Evolutionary conservation across 2,888 invertebrate species (phyloP), one percentile per base, ranked within the genome.

Genomic region (Criorhina ranunculi): DNA sequence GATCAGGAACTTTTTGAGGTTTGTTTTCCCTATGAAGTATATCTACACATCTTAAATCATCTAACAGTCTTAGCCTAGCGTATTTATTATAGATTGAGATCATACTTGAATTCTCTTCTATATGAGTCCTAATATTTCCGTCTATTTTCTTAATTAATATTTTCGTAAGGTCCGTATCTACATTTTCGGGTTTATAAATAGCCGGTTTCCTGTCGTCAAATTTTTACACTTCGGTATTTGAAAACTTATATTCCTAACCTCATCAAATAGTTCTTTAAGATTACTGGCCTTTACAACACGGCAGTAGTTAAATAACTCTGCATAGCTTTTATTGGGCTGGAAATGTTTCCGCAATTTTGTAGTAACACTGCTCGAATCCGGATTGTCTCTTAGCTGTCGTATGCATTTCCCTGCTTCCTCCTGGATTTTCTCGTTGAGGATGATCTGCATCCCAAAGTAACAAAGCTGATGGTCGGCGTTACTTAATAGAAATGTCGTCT

Each of bases 21-120:
- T 31, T 46, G 9, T 46, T 46, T 42, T 67, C 53, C 29, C 44
- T 64, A 31, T 64, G 40, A 64, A 12, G 5, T 4, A 64, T 44
- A 29, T 64, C 37, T 51, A 67, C 29, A 8, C 33, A 40, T 51
- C 53, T 67, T 29, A 29, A 33, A 24, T 29, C 69, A 40, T 69
- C 40, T 42, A 55, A 69, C 31, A 69, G 33, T 44, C 44, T 42
- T 17, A 55, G 42, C 19, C 31, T 55, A 53, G 55, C 67, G n/a
- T 69, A 42, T 40, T 51, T 67, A 67, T 69, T 40, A 29, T 69
- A 69, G 5, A 69, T 55, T 42, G 2, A 11, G 2, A 67, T 29
- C 15, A 69, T 55, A 42, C 37, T 69, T 8, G 29, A 11, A 57
- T 70, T 59, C 44, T 55, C 15, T 5, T 40, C 15, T 11, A 44